phyloP scores from a whole-genome alignment of 2,888 invertebrate genomes.

The Lottia gigantea region DNA sequence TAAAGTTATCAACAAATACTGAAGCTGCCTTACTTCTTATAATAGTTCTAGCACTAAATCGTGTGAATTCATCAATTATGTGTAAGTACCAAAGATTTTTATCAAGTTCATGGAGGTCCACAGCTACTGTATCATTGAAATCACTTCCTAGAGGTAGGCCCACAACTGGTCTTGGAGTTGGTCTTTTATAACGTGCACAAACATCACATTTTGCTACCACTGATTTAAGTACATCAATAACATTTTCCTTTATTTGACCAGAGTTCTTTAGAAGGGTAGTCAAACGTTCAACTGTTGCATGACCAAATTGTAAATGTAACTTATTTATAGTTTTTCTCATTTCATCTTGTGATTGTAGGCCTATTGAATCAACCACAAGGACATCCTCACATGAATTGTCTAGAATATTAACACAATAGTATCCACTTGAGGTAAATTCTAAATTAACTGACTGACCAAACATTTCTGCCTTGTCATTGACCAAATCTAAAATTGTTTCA shows the following conservation, averaged over 20 bases:
- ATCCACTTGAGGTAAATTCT: constrained; percentile 26
- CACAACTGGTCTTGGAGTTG: constrained; percentile 21
- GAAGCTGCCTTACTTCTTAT: constrained; percentile 14
- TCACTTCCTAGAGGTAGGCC: constrained; percentile 19
- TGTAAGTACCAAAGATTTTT: constrained; percentile 20
- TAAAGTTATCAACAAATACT: constrained; percentile 19
- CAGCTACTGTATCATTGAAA: constrained; percentile 25
- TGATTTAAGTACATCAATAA: constrained; percentile 11
- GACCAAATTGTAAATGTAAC: constrained; percentile 20
- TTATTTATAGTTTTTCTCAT: constrained; percentile 11
- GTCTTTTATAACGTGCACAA: constrained; percentile 11
- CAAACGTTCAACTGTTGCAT: constrained; percentile 18
- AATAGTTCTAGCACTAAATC: constrained; percentile 20
- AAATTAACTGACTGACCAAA: constrained; percentile 23
- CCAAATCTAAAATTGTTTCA: constrained; percentile 19
- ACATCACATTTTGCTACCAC: background rate
- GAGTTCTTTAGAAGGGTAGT: background rate
- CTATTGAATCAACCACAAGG: background rate
- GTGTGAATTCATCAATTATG: constrained; percentile 15
- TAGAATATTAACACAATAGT: constrained; percentile 23
- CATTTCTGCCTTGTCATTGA: constrained; percentile 24
- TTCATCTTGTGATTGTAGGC: constrained; percentile 12
- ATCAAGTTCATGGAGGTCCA: constrained; percentile 23
- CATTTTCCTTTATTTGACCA: constrained; percentile 11
- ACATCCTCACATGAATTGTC: constrained; percentile 9